Percentiles rank a stretch among this genome's conserved stretches.
Evolutionary conservation across 2,797 vertebrate genomes (phyloP).

Genomic region (Pantherophis vulpinus): DNA sequence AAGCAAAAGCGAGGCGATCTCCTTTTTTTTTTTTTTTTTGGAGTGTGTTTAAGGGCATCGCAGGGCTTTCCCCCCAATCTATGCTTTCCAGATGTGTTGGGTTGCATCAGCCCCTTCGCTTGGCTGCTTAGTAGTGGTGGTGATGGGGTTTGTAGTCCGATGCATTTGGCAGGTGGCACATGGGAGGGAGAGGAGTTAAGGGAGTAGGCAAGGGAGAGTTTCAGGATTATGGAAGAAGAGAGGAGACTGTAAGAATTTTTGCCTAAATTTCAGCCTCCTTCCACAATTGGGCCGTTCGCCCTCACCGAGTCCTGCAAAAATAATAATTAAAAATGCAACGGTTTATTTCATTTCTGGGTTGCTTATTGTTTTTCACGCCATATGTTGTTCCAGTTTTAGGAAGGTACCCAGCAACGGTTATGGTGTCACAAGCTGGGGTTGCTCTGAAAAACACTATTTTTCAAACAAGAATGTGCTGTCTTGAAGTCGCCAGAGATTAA

Average conservation of each 20-base stretch:
- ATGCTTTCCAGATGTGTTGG: neutral
- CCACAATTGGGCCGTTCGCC: neutral
- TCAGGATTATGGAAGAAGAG: neutral
- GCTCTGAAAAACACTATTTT: neutral
- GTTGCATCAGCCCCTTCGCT: neutral
- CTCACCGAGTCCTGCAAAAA: neutral
- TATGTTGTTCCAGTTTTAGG: neutral
- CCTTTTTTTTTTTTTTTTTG: neutral
- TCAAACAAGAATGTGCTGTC: neutral
- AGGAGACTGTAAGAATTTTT: neutral
- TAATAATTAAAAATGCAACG: neutral
- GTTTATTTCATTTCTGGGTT: neutral
- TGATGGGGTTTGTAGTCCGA: neutral
- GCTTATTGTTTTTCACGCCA: neutral
- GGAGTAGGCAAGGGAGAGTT: neutral
- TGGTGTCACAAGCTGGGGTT: neutral
- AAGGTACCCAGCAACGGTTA: neutral
- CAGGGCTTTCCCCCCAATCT: neutral
- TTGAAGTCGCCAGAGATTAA: neutral
- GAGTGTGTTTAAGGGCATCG: neutral
- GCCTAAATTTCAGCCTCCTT: neutral
- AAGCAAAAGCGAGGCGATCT: neutral
- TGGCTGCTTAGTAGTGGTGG: neutral
- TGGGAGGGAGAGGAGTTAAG: no score
- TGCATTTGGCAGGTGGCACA: neutral